Conservation (phyloP, 2,113 vertebrate species). For the Saccopteryx leptura region DNA sequence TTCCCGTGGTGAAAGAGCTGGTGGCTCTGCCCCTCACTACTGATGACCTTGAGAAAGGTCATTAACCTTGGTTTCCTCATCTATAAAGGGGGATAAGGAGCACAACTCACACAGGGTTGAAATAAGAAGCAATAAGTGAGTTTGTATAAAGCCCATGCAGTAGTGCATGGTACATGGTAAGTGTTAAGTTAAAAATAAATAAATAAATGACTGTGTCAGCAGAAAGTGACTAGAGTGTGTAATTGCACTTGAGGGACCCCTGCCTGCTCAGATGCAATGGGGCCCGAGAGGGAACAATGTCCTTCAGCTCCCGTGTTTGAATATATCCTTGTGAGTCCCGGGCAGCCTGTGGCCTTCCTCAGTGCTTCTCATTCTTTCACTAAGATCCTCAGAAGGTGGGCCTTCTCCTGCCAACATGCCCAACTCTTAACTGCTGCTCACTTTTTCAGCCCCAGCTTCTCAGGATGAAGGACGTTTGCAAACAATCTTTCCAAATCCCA, state of each 20-base stretch:
- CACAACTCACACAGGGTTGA: not conserved
- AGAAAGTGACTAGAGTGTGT: not conserved
- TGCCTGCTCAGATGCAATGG: not conserved
- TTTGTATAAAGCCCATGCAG: not conserved
- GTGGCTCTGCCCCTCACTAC: not conserved
- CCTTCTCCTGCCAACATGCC: not conserved
- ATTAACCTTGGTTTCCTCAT: not conserved
- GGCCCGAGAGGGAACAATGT: not conserved
- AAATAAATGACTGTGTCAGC: not conserved
- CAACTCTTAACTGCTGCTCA: not conserved
- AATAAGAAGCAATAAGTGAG: not conserved
- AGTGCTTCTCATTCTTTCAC: not conserved
- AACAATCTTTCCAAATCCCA: constrained; percentile 42
- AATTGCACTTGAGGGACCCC: not conserved
- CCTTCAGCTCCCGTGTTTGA: not conserved
- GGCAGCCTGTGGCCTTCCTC: not conserved
- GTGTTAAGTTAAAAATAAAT: not conserved
- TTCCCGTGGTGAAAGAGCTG: not conserved
- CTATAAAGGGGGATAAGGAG: not conserved
- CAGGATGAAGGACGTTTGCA: not conserved
- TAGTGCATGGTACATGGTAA: not conserved
- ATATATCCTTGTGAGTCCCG: not conserved
- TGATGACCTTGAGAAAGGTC: not conserved
- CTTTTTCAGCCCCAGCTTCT: not conserved
- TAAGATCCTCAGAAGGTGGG: not conserved